phyloP scores from a whole-genome alignment of 2,113 vertebrate species.

The Tautogolabrus adspersus region DNA sequence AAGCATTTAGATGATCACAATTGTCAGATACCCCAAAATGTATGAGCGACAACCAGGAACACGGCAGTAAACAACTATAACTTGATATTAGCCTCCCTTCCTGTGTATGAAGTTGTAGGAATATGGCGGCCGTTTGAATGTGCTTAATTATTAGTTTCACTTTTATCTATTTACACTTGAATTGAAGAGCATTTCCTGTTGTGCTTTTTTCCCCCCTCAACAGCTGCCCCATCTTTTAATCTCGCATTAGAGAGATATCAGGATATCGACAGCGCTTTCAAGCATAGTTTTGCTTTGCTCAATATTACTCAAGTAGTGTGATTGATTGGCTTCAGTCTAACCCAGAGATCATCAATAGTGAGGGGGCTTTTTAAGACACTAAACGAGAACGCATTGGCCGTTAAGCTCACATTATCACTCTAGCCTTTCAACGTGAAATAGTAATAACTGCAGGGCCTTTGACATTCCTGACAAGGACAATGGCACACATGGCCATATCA shows the following conservation, averaged over 20 bases:
- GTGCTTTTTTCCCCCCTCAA: background rate
- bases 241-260: conserved; percentile 12
- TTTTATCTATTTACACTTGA: conserved; percentile 9
- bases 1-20: no score
- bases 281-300: conserved; percentile 43
- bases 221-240: conserved; percentile 15
- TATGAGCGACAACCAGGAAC: no score
- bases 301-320: conserved; percentile 45
- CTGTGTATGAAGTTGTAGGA: no score
- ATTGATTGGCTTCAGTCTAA: conserved; percentile 48
- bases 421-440: conserved; percentile 20
- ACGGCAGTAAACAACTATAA: no score
- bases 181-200: background rate
- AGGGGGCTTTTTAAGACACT: conserved; percentile 34
- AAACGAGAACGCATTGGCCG: conserved; percentile 39
- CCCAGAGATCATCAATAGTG: conserved; percentile 13
- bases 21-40: no score
- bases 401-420: conserved; percentile 43
- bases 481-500: background rate
- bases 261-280: conserved; percentile 37
- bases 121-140: background rate
- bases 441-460: conserved; percentile 1
- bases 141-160: background rate
- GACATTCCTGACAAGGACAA: conserved; percentile 46
- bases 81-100: no score